phyloP scores from a whole-genome alignment of 2,888 invertebrate species.

The Notocelia uddmanniana region DNA sequence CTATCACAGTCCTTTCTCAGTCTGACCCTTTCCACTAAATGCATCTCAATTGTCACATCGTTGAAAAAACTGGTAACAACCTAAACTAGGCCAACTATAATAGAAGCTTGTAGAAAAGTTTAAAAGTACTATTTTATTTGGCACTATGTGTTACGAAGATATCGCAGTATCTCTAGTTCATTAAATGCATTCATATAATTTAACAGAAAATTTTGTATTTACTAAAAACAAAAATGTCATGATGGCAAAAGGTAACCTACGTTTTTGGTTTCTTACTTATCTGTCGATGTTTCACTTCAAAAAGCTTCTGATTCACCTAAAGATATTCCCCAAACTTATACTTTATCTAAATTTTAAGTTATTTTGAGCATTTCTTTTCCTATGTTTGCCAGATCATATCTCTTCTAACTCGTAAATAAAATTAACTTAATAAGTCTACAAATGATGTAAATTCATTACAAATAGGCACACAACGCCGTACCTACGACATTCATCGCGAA shows the following conservation, averaged over 20 bases:
- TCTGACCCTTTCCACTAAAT: conserved; percentile 84
- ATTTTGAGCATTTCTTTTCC: conserved; percentile 79
- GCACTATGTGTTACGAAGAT: conserved; percentile 77
- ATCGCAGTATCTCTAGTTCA: conserved; percentile 62
- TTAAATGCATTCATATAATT: conserved; percentile 61
- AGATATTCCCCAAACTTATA: conserved; percentile 64
- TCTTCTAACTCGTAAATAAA: conserved; percentile 80
- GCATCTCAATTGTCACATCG: conserved; percentile 79
- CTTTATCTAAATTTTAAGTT: conserved; percentile 64
- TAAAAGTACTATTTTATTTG: conserved; percentile 80
- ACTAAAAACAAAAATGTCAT: conserved; percentile 70
- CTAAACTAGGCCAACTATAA: conserved; percentile 79
- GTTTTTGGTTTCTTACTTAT: conserved; percentile 78
- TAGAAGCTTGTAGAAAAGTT: conserved; percentile 75
- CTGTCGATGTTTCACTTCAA: conserved; percentile 59
- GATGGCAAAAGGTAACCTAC: conserved; percentile 84
- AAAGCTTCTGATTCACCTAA: conserved; percentile 63
- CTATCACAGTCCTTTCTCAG: conserved; percentile 86
- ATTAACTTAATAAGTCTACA: conserved; percentile 81
- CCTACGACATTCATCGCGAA: conserved; percentile 85
- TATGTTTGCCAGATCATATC: conserved; percentile 77
- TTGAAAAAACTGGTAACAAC: conserved; percentile 83
- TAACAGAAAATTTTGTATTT: conserved; percentile 67
- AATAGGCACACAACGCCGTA: conserved; percentile 74
- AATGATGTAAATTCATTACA: conserved; percentile 79